Base-by-base conservation (phyloP, 1,140 invertebrate species). In the Sitobion miscanthi region DNA sequence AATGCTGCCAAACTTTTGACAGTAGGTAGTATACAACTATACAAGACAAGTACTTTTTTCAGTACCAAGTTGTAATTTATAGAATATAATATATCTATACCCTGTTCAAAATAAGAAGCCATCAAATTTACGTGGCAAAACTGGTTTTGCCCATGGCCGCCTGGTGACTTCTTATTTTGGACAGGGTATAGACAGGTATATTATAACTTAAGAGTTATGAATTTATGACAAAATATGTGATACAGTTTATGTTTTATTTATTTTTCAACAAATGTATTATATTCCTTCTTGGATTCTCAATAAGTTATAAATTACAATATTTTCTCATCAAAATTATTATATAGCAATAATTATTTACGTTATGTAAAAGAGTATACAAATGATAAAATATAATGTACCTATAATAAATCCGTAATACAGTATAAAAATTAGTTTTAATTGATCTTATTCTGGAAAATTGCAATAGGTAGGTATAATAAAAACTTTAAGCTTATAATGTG, bases 271-370 rank as follows among this genome's bases (percentile, higher is more conserved):
- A 9, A 42, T 8, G 2, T 42, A 83, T 83, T 42, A 6, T 42
- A 83, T 83, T 42, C 8, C 30, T 77, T 77, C 23, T 38, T 38
- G 11, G 11, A 0, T 52, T 52, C 20, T 54, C 52, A 42, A 83
- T 83, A 83, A 83, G 82, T 83, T 42, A 83, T 42, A 83, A 23
- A 83, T 83, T 42, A 38, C 82, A 83, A 35, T 83, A 83, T n/a
- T 77, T 42, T 42, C 17, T 35, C 82, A 83, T 83, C 42, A 38
- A 83, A 35, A 42, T 45, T 42, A 42, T 45, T 25, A 45, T 25
- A 42, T 42, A 30, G 45, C 23, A 85, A 85, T 85, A 85, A 85
- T 85, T 42, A 38, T 42, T 42, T 20, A 23, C 23, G 77, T 9
- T 23, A 23, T 83, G 6, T 83, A 38, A 21, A 82, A 38, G 20